Evolutionary conservation across 2,113 vertebrate species (phyloP).

Genomic region (Malurus alboscapulatus): DNA sequence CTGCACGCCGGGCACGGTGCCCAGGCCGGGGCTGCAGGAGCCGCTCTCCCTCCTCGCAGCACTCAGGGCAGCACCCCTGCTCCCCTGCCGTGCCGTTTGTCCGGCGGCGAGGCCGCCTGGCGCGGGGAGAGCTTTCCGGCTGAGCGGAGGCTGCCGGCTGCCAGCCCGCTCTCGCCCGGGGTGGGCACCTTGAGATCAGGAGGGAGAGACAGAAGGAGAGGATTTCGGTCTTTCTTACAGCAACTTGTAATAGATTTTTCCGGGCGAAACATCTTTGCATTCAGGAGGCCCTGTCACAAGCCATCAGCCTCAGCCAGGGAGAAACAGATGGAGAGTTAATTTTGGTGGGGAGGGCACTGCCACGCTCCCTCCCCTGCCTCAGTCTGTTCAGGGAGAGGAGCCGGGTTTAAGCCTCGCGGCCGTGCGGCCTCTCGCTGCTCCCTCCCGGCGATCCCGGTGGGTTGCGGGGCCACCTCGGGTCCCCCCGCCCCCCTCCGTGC

Average conservation of each 20-base stretch:
- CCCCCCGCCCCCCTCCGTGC: rapidly evolving
- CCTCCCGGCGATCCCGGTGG: rapidly evolving
- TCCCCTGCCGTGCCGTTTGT: background rate
- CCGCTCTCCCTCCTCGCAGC: background rate
- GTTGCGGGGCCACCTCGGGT: rapidly evolving
- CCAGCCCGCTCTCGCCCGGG: constrained; percentile 39
- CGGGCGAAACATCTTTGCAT: constrained; percentile 58
- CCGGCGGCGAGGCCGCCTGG: constrained; percentile 14
- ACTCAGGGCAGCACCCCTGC: background rate
- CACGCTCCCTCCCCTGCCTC: background rate
- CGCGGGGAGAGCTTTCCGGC: background rate
- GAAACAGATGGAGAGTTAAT: constrained; percentile 71
- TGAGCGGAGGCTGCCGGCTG: constrained; percentile 27
- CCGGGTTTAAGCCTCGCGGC: background rate
- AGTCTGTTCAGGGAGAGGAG: background rate
- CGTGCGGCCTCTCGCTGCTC: background rate
- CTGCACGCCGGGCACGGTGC: rapidly evolving
- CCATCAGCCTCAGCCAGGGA: constrained; percentile 57
- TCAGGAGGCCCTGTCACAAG: constrained; percentile 69
- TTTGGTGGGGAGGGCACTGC: constrained; percentile 35
- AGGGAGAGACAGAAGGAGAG: constrained; percentile 47
- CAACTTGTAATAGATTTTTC: constrained; percentile 49
- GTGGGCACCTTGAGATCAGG: constrained; percentile 41
- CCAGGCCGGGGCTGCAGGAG: background rate
- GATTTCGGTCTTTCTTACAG: constrained; percentile 67